Evolutionary conservation across 2,113 vertebrate species (phyloP), one percentile per base, ranked within the genome.

Genomic region (Mesoclemmys tuberculata): DNA sequence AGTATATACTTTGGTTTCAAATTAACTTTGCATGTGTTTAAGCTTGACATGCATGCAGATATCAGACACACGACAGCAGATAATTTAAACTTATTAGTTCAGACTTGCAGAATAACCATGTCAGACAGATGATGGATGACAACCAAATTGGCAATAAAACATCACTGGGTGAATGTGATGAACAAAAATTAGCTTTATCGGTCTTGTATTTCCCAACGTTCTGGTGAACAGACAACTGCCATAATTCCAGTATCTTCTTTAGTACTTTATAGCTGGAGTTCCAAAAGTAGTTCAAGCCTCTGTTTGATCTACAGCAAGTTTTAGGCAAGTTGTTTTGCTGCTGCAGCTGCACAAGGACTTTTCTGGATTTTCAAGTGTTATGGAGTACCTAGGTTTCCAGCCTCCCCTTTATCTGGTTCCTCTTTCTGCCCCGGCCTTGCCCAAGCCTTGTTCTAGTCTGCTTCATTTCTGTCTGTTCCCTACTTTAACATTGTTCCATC

Each of bases 1-100:
- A 93, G 82, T 79, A 49, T 55, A 93, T 84, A 84, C 93, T 97
- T 96, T 91, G 90, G 44, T 95, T 96, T 92, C 86, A 92, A 95
- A 97, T 94, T 95, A 93, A 97, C 95, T 98, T 97, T 98, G 84
- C 91, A 92, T 97, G 97, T 97, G 87, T 91, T 95, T 88, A 81
- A 85, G 94, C 94, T 94, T 96, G 82, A 96, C 97, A 94, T 93
- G 68, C 22, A 75, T 82, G 79, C 90, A 90, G 75, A 75, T 96
- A 48, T 87, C 89, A 97, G 95, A 96, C 94, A 97, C 93, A 71
- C 81, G 88, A 90, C 93, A 96, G 29, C 90, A 91, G 94, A 94
- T 96, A 91, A 96, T 95, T 96, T 92, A 96, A 82, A 96, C 90
- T 96, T 85, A 92, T 97, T 92, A 95, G 85, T 90, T 97, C 78